Evolutionary conservation across 2,888 invertebrate species (phyloP).

Genomic region (Amiota mariae): DNA sequence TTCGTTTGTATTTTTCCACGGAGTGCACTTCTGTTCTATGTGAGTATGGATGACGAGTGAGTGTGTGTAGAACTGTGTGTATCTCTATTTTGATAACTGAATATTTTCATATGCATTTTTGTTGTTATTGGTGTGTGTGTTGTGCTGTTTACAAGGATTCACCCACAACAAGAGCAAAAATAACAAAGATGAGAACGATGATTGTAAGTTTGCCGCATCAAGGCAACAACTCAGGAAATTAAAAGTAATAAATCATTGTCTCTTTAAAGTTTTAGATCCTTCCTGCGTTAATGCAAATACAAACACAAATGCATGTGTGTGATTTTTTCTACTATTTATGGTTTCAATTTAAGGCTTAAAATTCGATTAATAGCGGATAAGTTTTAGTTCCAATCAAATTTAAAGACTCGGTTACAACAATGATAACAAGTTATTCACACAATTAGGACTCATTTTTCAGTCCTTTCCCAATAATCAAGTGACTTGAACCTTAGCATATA

Average conservation of each 20-base stretch:
- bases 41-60: neutral
- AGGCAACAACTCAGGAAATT: slow-evolving; percentile 17
- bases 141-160: neutral
- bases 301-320: neutral
- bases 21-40: neutral
- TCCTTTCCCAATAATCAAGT: too few relatives aligned
- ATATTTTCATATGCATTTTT: neutral
- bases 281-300: neutral
- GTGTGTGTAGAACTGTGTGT: neutral
- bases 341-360: neutral
- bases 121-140: neutral
- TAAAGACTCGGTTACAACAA: too few relatives aligned
- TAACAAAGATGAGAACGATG: neutral
- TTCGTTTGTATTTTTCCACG: neutral
- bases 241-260: slow-evolving; percentile 61
- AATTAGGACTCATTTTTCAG: too few relatives aligned
- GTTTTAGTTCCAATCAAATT: too few relatives aligned
- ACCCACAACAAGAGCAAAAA: slow-evolving; percentile 3
- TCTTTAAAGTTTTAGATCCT: slow-evolving; percentile 46
- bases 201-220: neutral
- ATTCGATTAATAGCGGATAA: too few relatives aligned
- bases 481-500: too few relatives aligned
- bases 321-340: slow-evolving; percentile 22
- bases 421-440: too few relatives aligned
- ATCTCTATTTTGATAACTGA: slow-evolving; percentile 37